A percentile compares a stretch with the other conserved stretches of the same genome.
Conservation (phyloP, 2,797 vertebrate species). For the Gobionotothen gibberifrons region DNA sequence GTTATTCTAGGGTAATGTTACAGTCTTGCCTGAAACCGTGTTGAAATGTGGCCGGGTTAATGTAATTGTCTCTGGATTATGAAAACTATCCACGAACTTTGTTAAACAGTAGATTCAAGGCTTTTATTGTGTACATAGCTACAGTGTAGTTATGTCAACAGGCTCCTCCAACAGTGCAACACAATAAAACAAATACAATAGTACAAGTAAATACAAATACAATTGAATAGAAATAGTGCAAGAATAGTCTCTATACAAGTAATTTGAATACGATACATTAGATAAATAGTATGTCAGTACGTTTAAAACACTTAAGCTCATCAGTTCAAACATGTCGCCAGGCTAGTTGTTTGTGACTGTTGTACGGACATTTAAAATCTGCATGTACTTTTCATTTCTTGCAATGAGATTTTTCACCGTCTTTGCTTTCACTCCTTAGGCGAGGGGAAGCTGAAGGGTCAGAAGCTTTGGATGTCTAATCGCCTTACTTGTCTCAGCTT, state of each 20-base stretch:
- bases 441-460: constrained; percentile 41
- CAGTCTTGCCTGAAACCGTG: constrained; percentile 18
- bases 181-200: too few relatives aligned
- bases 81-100: constrained; percentile 18
- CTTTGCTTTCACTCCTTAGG: constrained; percentile 10
- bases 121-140: too few relatives aligned
- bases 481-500: constrained; percentile 58
- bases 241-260: too few relatives aligned
- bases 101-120: neutral
- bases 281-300: neutral
- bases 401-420: constrained; percentile 4
- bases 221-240: too few relatives aligned
- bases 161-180: too few relatives aligned
- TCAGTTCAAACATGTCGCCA: constrained; percentile 12
- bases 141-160: too few relatives aligned
- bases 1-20: constrained; percentile 50
- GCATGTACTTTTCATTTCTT: neutral
- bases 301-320: neutral
- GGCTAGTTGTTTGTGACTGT: constrained; percentile 1
- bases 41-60: constrained; percentile 40
- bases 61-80: constrained; percentile 23
- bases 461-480: constrained; percentile 52
- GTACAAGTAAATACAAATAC: too few relatives aligned
- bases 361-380: neutral
- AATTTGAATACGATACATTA: too few relatives aligned